Percentiles rank a stretch among this genome's conserved stretches.
These are phyloP conservation scores for Pelecanoides urinatrix DNA, from an alignment of 2,113 vertebrate species.

Conservation along the genomic window DNA sequence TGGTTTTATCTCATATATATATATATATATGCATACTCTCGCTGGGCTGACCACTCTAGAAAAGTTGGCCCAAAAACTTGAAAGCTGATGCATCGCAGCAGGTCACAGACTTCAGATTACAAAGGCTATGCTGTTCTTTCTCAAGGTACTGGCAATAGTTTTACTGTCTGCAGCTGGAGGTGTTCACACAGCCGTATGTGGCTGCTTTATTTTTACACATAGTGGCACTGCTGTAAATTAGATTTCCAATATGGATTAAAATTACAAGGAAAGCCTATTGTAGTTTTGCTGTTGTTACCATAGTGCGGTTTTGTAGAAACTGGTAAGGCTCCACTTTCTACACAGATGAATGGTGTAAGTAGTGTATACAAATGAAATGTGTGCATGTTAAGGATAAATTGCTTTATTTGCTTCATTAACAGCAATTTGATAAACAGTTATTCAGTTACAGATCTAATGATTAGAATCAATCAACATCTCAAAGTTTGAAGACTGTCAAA, in stretches of 20 bases:
- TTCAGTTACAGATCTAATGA: conserved; percentile 57
- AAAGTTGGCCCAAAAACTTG: background rate
- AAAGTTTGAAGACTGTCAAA: conserved; percentile 61
- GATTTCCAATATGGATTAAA: background rate
- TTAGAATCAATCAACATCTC: conserved; percentile 61
- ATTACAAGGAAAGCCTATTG: background rate
- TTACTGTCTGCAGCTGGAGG: background rate
- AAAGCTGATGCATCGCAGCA: background rate
- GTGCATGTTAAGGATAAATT: background rate
- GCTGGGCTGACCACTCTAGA: background rate
- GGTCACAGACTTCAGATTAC: background rate
- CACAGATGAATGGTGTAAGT: background rate
- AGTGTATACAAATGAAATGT: background rate
- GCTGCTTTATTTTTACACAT: background rate
- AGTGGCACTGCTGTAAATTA: background rate
- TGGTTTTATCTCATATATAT: background rate
- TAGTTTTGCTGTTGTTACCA: background rate
- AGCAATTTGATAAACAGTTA: conserved; percentile 43
- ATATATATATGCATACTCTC: background rate
- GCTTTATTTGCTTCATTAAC: conserved; percentile 51
- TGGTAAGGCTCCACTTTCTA: background rate
- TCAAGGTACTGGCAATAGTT: background rate
- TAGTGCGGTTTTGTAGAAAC: background rate
- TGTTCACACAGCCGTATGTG: background rate
- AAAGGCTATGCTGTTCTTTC: background rate